Evolutionary conservation across 2,113 vertebrate genomes (phyloP), one percentile per base, ranked within the genome.

Genomic region (Chiloscyllium plagiosum): DNA sequence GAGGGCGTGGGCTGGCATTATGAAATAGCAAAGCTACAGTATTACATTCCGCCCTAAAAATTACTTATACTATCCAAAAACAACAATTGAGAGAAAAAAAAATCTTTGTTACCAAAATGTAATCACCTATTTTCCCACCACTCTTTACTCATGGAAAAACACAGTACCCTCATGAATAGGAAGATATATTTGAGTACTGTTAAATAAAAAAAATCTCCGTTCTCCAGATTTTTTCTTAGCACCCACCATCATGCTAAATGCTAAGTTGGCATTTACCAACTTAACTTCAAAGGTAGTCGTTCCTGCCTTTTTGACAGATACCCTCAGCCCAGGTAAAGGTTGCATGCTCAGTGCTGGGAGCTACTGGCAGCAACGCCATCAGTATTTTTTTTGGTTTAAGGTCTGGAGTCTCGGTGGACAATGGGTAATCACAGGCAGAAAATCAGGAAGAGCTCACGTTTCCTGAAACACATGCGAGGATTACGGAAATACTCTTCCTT

Each of bases 1-100:
- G 89, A 93, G 89, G 89, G 89, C 33, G 89, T 93, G 89, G 89
- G 89, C 89, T 93, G 56, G 61, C 4, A 47, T 83, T 83, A 42
- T 42, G 80, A 83, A 47, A 47, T 83, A 42, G n/a, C 6, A 66
- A 15, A 20, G 33, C 26, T 33, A 33, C 87, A 4, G 50, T 61
- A 8, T 61, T 61, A n/a, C 52, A 93, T 93, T 93, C 56, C 56
- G 61, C 61, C 65, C 33, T 66, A 22, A 66, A 8, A 37, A 42
- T 22, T 8, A 37, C 37, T 12, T 93, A 8, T 19, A 20, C n/a
- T 68, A 61, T 37, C 20, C 56, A 29, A 92, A 17, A 65, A 61
- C 52, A 13, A 29, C 3, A 61, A 92, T 65, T 65, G 26, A 61
- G 52, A 61, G 19, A 19, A 61, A 80, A 33, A 61, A 37, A 65